Base-by-base conservation (phyloP, 2,797 vertebrate species). In the Echeneis naucrates region DNA sequence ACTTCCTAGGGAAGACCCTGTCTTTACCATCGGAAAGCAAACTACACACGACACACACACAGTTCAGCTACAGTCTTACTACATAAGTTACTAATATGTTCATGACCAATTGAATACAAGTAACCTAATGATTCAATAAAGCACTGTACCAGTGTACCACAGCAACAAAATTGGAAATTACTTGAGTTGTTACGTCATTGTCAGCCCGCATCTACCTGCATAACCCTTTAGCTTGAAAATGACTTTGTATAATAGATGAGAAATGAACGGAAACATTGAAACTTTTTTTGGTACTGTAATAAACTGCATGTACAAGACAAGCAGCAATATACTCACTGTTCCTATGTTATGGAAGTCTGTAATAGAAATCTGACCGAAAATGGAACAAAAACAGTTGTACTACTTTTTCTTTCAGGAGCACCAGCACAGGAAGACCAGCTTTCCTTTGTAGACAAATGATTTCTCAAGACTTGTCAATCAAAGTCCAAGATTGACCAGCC, bases 361-460 rank as follows among this genome's bases (percentile, higher is more conserved):
- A 57, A 40, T 24, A 62, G 4, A 54, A 26, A 69, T 42, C 6
- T 16, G 27, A 68, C 19, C 12, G 37, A 37, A 45, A 44, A 35
- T 59, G 61, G 79, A 62, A 77, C 47, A 69, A 70, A 67, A 72
- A 9, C 23, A 47, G 40, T 33, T 0, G 57, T 73, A 77, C 75
- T 10, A 66, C 48, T 78, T 81, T 75, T 71, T 68, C 37, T 74
- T 64, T 78, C 47, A 51, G 37, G 52, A 58, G 66, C 30, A 71
- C 38, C 23, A 30, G 67, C 24, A 42, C 72, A 91, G 82, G 78
- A 90, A 83, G 68, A 58, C 57, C 58, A 64, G 48, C 74, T 51
- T 85, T 81, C 80, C 61, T 82, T 45, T 84, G 44, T 83, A 90
- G 90, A 89, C 68, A 88, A 87, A 85, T 42, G 26, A 77, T 74